Conservation (phyloP, 64 coral and sea anemone species). For the Platygyra sinensis region DNA sequence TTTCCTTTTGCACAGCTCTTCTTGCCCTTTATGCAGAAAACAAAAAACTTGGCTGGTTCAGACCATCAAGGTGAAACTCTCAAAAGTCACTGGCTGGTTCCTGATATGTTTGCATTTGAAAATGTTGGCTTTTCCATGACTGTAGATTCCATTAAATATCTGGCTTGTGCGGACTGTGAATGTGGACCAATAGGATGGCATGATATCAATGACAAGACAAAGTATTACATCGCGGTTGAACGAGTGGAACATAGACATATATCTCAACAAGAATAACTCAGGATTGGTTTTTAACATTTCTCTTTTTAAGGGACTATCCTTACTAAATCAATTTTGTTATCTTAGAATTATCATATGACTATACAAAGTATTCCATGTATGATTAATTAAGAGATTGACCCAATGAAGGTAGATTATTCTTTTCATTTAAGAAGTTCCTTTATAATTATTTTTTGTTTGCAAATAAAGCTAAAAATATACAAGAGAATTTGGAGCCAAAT, state of each 20-base stretch:
- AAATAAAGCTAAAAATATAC: too few species aligned
- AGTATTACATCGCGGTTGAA: constrained; percentile 79
- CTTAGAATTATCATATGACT: too few species aligned
- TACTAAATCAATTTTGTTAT: too few species aligned
- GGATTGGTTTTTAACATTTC: too few species aligned
- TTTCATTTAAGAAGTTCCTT: too few species aligned
- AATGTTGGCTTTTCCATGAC: constrained; percentile 99
- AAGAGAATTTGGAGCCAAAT: too few species aligned
- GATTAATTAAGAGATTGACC: too few species aligned
- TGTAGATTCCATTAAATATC: constrained; percentile 85
- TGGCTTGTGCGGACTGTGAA: constrained; percentile 94
- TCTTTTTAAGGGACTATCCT: too few species aligned
- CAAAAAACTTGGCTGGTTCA: constrained; percentile 60
- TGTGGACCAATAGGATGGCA: constrained; percentile 95
- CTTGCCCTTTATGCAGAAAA: constrained; percentile 86
- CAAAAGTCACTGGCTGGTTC: constrained; percentile 79
- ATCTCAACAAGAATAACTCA: neutral
- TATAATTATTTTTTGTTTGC: too few species aligned
- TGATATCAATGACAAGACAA: constrained; percentile 74
- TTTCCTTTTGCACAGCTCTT: constrained; percentile 54
- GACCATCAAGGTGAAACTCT: constrained; percentile 69
- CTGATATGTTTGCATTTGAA: constrained; percentile 97
- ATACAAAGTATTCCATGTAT: too few species aligned
- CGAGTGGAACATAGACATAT: constrained; percentile 62
- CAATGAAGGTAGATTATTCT: too few species aligned